Percentiles rank a stretch among this genome's conserved stretches.
Evolutionary conservation across 1,140 invertebrate genomes (phyloP).

Genomic region (Homarus americanus): DNA sequence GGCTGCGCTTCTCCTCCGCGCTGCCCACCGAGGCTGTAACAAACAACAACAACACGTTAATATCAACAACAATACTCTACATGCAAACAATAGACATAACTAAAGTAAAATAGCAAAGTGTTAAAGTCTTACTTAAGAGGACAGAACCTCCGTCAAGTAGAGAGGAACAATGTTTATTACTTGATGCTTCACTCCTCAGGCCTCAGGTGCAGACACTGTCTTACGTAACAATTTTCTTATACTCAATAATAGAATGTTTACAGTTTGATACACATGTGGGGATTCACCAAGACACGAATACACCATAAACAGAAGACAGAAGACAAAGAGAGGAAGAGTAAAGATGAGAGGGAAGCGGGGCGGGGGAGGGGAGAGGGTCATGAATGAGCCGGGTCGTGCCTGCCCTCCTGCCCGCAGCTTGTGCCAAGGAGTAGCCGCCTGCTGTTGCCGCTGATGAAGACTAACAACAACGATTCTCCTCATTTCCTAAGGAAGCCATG

Average conservation of each 20-base stretch:
- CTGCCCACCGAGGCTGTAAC: conserved; percentile 67
- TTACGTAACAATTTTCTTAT: too few relatives aligned
- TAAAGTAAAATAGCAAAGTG: neutral
- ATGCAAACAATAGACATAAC: neutral
- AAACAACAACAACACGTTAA: conserved; percentile 15
- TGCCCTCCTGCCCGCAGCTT: neutral
- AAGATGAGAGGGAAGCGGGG: neutral
- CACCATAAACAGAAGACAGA: neutral
- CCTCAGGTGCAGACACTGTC: too few relatives aligned
- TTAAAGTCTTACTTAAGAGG: too few relatives aligned
- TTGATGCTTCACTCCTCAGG: too few relatives aligned
- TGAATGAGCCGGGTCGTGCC: conserved; percentile 9
- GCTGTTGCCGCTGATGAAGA: conserved; percentile 1
- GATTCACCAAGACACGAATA: too few relatives aligned
- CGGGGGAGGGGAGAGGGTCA: neutral
- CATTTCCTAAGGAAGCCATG: conserved; percentile 20
- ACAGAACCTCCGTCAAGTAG: too few relatives aligned
- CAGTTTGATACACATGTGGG: too few relatives aligned
- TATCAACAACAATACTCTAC: conserved; percentile 2
- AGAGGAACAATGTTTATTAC: too few relatives aligned
- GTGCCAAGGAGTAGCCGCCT: conserved; percentile 19
- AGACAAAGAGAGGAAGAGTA: neutral
- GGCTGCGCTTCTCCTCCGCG: conserved; percentile 60
- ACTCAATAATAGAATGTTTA: too few relatives aligned
- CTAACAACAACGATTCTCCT: conserved; percentile 17